phyloP scores from a whole-genome alignment of 2,113 vertebrate species.

The Pseudolaguvia tuberculata region DNA sequence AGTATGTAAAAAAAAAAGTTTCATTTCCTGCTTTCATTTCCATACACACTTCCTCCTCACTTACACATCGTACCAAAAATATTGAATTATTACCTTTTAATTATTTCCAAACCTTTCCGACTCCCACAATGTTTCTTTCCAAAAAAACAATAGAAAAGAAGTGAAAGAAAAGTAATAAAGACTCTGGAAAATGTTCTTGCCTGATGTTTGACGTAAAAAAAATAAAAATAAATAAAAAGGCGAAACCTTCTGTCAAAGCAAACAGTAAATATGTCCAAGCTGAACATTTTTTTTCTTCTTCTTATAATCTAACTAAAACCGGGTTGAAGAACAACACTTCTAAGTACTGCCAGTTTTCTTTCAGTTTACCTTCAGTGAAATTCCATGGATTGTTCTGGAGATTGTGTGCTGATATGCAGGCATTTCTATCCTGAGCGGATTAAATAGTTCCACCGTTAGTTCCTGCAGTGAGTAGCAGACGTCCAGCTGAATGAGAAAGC shows the following conservation, averaged over 20 bases:
- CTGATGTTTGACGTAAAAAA: background rate
- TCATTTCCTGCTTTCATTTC: no score
- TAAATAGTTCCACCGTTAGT: conserved; percentile 2
- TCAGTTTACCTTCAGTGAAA: conserved; percentile 26
- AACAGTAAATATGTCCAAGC: background rate
- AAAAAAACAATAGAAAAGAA: no score
- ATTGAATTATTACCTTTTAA: no score
- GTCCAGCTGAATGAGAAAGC: conserved; percentile 28
- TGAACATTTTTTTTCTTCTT: no score
- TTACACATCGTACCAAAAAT: no score
- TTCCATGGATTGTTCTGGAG: conserved; percentile 2
- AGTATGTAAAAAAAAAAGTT: no score
- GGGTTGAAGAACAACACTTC: background rate
- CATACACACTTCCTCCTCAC: no score
- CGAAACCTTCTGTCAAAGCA: background rate
- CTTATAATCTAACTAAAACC: background rate
- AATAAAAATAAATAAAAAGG: no score
- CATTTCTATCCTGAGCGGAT: conserved; percentile 8
- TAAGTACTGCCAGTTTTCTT: background rate
- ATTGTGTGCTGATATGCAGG: background rate
- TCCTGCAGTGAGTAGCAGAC: background rate
- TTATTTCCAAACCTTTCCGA: no score
- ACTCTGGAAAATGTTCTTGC: no score
- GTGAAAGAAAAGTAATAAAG: no score
- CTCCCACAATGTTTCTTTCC: no score